Evolutionary conservation across 2,888 invertebrate species (phyloP).

Genomic region (Odontomyia ornata): DNA sequence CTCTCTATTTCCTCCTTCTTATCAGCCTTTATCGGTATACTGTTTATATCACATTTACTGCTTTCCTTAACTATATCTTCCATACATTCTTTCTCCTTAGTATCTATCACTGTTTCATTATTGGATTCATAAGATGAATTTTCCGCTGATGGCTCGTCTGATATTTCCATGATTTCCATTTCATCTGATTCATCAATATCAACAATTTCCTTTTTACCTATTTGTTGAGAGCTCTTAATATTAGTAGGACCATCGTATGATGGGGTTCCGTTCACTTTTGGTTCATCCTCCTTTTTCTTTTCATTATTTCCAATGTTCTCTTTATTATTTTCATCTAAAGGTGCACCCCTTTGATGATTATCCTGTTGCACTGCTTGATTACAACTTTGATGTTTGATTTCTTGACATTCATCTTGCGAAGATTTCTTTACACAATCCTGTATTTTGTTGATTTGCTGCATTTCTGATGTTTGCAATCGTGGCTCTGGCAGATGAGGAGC

Average conservation of each 20-base stretch:
- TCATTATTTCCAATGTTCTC: slow-evolving; percentile 30
- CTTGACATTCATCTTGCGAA: slow-evolving; percentile 18
- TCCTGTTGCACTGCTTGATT: neutral
- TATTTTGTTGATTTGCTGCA: slow-evolving; percentile 48
- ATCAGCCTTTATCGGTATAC: neutral
- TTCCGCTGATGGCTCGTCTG: slow-evolving; percentile 24
- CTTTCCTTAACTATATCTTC: neutral
- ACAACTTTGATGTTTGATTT: neutral
- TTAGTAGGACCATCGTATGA: neutral
- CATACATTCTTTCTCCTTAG: neutral
- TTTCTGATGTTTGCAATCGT: slow-evolving; percentile 16
- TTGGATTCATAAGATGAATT: neutral
- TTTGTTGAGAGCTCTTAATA: neutral
- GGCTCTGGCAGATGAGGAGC: neutral
- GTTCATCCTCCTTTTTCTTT: neutral
- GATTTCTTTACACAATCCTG: slow-evolving; percentile 40
- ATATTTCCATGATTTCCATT: slow-evolving; percentile 40
- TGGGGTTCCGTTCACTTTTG: slow-evolving; percentile 19
- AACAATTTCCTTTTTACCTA: neutral
- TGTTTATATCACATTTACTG: slow-evolving; percentile 34
- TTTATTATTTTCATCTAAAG: slow-evolving; percentile 19
- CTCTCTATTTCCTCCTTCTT: neutral
- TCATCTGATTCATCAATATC: slow-evolving; percentile 21
- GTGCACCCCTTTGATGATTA: neutral
- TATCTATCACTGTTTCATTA: slow-evolving; percentile 28